Evolutionary conservation across 1,140 invertebrate genomes (phyloP).

Genomic region (Cephus cinctus): DNA sequence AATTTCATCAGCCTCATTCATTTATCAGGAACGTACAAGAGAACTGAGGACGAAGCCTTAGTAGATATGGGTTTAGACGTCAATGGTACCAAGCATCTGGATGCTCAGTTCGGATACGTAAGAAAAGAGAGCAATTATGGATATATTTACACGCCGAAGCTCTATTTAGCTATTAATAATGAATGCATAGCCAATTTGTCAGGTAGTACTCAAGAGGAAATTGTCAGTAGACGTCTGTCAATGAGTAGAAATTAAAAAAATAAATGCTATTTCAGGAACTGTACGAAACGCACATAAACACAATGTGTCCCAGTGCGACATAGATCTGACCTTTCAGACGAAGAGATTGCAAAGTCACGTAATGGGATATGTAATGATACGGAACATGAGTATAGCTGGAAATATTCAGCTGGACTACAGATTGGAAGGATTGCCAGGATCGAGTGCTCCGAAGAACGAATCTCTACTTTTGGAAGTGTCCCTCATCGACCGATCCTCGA

Average conservation of each 20-base stretch:
- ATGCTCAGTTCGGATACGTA: conserved; percentile 59
- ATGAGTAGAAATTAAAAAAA: conserved; percentile 3
- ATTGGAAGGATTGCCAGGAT: conserved; percentile 57
- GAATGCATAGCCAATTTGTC: conserved; percentile 59
- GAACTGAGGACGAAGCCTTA: conserved; percentile 63
- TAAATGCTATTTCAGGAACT: conserved; percentile 43
- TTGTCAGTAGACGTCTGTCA: too few relatives aligned
- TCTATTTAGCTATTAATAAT: conserved; percentile 66
- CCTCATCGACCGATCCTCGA: conserved; percentile 64
- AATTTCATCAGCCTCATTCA: conserved; percentile 3
- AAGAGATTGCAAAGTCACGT: conserved; percentile 66
- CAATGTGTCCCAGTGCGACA: conserved; percentile 69
- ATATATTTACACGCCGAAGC: conserved; percentile 63
- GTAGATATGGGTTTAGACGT: conserved; percentile 67
- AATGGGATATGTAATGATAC: conserved; percentile 66
- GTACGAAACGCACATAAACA: conserved; percentile 63
- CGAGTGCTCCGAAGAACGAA: conserved; percentile 58
- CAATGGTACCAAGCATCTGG: conserved; percentile 69
- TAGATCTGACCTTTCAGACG: conserved; percentile 68
- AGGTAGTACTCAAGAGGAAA: too few relatives aligned
- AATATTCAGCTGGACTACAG: conserved; percentile 68
- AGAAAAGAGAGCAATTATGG: conserved; percentile 60
- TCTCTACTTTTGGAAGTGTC: conserved; percentile 66
- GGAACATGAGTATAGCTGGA: conserved; percentile 54
- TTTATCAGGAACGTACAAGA: conserved; percentile 62